Percentiles rank a stretch among this genome's conserved stretches.
These are phyloP conservation scores for Uloborus diversus DNA, from an alignment of 1,140 invertebrate genomes.

Conservation along the genomic window DNA sequence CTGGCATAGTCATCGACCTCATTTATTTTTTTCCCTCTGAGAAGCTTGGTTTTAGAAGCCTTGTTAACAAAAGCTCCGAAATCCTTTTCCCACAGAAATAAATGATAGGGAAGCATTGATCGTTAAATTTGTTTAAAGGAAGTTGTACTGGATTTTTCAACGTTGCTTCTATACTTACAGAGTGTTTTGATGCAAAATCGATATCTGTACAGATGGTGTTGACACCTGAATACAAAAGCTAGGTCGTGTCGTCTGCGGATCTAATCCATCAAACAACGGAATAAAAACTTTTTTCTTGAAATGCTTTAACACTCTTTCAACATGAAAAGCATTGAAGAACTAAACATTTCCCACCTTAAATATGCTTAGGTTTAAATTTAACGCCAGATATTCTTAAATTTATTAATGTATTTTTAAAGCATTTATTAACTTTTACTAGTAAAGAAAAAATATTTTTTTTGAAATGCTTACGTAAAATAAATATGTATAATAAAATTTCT, in stretches of 20 bases:
- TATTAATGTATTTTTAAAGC: too few relatives aligned
- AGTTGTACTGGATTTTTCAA: constrained; percentile 38
- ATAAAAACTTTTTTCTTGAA: constrained; percentile 13
- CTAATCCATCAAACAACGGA: constrained; percentile 26
- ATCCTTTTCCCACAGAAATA: constrained; percentile 9
- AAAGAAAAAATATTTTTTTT: too few relatives aligned
- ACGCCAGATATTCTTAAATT: too few relatives aligned
- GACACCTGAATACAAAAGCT: constrained; percentile 35
- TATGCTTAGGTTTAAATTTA: too few relatives aligned
- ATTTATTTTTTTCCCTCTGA: too few relatives aligned
- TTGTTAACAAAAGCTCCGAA: neutral
- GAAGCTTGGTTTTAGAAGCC: neutral
- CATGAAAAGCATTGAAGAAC: too few relatives aligned
- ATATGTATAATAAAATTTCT: too few relatives aligned
- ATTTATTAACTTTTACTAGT: too few relatives aligned
- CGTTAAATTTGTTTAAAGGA: constrained; percentile 42
- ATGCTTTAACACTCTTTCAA: too few relatives aligned
- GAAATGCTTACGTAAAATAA: too few relatives aligned
- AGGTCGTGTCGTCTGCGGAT: constrained; percentile 8
- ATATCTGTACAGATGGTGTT: constrained; percentile 40
- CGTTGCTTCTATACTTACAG: constrained; percentile 38
- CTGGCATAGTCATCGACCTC: too few relatives aligned
- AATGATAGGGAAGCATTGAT: constrained; percentile 9
- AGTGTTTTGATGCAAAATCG: constrained; percentile 52
- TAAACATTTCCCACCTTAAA: too few relatives aligned